A percentile compares a stretch with the other conserved stretches of the same genome.
phyloP scores from a whole-genome alignment of 2,113 vertebrate species.

The Puma concolor region DNA sequence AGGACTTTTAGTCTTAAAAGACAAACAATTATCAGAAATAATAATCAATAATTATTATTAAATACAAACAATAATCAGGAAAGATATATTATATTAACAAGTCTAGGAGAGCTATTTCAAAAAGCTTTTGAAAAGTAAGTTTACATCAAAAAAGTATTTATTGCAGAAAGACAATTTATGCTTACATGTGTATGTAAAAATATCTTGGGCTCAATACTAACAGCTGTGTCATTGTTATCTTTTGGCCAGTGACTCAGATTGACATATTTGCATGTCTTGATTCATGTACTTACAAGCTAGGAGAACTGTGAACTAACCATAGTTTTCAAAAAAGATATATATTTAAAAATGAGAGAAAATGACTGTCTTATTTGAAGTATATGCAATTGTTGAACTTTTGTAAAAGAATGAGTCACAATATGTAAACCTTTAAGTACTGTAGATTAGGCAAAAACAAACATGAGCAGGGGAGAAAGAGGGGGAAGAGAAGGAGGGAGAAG shows the following conservation, averaged over 20 bases:
- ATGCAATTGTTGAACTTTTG: slow-evolving; percentile 19
- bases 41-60: not conserved
- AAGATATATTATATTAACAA: not conserved
- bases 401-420: not conserved
- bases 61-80: not conserved
- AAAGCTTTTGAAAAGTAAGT: not conserved
- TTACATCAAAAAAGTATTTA: slow-evolving; percentile 72
- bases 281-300: slow-evolving; percentile 53
- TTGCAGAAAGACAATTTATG: slow-evolving; percentile 68
- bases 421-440: slow-evolving; percentile 45
- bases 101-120: not conserved
- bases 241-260: slow-evolving; percentile 39
- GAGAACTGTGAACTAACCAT: not conserved
- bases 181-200: slow-evolving; percentile 66
- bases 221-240: slow-evolving; percentile 27
- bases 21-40: not conserved
- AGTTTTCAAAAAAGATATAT: not conserved
- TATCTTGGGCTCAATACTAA: slow-evolving; percentile 21
- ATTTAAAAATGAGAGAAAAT: slow-evolving; percentile 69
- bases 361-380: not conserved
- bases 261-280: slow-evolving; percentile 55
- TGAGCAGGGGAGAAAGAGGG: not conserved
- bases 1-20: not conserved
- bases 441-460: not conserved
- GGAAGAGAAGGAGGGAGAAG: rapidly evolving